A percentile compares a stretch with the other conserved stretches of the same genome.
phyloP scores from a whole-genome alignment of 2,113 vertebrate species.

The Alosa alosa region DNA sequence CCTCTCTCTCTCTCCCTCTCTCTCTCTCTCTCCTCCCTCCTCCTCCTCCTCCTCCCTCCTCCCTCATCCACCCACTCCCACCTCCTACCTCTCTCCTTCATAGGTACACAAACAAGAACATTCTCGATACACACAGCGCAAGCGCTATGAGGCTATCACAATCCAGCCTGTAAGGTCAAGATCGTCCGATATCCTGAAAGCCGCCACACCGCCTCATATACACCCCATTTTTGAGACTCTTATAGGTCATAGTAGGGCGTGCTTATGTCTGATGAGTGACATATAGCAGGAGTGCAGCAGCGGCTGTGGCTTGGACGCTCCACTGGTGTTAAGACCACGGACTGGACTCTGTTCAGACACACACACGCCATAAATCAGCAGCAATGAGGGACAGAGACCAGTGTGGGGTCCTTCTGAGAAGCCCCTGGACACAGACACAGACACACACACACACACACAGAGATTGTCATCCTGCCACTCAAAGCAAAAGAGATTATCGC shows the following conservation, averaged over 20 bases:
- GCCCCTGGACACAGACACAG: background rate
- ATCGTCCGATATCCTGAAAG: slow-evolving; percentile 22
- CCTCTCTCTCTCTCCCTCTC: too few species aligned
- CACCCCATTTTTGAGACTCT: slow-evolving; percentile 38
- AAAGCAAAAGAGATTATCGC: background rate
- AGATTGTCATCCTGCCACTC: background rate
- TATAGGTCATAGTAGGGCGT: background rate
- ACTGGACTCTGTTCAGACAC: background rate
- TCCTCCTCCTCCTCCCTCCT: too few species aligned
- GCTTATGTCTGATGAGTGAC: background rate
- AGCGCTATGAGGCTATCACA: too few species aligned
- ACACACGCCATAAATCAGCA: background rate
- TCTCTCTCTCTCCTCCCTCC: background rate
- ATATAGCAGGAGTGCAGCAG: background rate
- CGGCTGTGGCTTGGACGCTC: background rate
- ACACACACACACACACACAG: background rate
- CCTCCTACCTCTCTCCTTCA: background rate
- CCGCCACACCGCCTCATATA: too few species aligned
- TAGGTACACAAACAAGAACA: background rate
- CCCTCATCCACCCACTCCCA: background rate
- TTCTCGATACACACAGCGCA: background rate
- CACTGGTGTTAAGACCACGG: background rate
- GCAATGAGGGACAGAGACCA: background rate
- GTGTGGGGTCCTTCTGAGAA: background rate
- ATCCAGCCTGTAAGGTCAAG: too few species aligned